Percentiles rank a stretch among this genome's conserved stretches.
These are phyloP conservation scores for Yponomeuta plumbellus DNA, from an alignment of 2,888 invertebrate species.

Conservation along the genomic window DNA sequence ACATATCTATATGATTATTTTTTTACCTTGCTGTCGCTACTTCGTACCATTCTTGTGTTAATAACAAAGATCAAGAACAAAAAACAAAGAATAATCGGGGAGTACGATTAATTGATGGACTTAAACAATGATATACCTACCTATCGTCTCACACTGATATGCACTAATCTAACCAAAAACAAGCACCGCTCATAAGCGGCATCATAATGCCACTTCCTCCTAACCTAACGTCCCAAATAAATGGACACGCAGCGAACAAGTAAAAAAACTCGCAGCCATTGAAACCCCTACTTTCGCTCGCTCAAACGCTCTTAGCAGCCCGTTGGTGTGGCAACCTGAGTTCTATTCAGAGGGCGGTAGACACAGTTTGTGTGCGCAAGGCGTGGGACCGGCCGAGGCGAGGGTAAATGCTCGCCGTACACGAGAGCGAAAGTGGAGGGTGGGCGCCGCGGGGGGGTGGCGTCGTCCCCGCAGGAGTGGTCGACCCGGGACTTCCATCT, in stretches of 20 bases:
- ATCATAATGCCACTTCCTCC: not conserved
- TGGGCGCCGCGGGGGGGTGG: slow-evolving; percentile 54
- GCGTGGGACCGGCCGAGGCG: not conserved
- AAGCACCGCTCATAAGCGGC: not conserved
- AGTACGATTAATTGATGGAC: too few relatives aligned
- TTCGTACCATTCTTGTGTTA: too few relatives aligned
- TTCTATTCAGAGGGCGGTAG: not conserved
- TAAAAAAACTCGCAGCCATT: not conserved
- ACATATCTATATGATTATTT: too few relatives aligned
- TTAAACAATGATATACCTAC: too few relatives aligned
- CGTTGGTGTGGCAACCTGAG: not conserved
- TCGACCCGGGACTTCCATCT: slow-evolving; percentile 62
- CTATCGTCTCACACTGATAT: too few relatives aligned
- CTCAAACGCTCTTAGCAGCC: slow-evolving; percentile 25
- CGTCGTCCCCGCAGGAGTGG: slow-evolving; percentile 58
- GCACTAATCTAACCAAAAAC: not conserved
- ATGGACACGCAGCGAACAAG: not conserved
- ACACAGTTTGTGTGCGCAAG: not conserved
- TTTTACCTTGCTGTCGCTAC: too few relatives aligned
- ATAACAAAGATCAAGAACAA: too few relatives aligned
- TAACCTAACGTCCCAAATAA: not conserved
- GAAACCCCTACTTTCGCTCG: slow-evolving; percentile 33
- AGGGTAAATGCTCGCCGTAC: slow-evolving; percentile 36
- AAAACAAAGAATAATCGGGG: too few relatives aligned
- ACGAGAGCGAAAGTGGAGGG: slow-evolving; percentile 66